phyloP scores from a whole-genome alignment of 2,113 vertebrate genomes.

The Myotis yumanensis region DNA sequence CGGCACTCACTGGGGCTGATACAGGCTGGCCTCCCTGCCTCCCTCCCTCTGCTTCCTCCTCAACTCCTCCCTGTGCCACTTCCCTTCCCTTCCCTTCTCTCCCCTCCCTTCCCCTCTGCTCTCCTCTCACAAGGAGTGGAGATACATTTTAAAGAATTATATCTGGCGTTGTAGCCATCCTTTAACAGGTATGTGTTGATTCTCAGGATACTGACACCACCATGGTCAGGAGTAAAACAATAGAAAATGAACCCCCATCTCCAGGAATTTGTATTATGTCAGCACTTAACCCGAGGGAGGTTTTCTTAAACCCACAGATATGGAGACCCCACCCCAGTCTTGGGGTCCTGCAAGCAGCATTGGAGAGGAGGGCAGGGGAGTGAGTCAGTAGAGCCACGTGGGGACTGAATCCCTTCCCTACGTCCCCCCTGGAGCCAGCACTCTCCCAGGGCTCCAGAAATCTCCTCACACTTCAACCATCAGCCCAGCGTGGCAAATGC shows the following conservation, averaged over 20 bases:
- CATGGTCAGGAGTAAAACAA: accelerated
- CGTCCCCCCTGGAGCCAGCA: too few species aligned
- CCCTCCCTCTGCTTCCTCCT: background rate
- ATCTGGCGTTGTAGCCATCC: background rate
- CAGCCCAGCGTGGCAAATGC: background rate
- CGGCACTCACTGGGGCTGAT: background rate
- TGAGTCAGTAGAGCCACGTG: background rate
- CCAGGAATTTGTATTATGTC: background rate
- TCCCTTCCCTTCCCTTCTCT: background rate
- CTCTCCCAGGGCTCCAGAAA: background rate
- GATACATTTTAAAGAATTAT: background rate
- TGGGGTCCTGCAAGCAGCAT: background rate
- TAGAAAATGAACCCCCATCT: background rate
- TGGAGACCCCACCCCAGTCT: too few species aligned
- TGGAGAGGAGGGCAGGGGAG: background rate
- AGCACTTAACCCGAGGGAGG: background rate
- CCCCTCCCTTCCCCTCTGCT: too few species aligned
- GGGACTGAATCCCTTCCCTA: background rate
- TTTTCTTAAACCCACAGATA: background rate
- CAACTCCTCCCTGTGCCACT: background rate
- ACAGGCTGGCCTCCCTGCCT: background rate
- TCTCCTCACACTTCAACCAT: background rate
- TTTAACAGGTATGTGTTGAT: background rate
- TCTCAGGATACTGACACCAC: background rate
- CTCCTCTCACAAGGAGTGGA: background rate